Percentiles rank a stretch among this genome's conserved stretches.
Evolutionary conservation across 2,113 vertebrate species (phyloP).

Genomic region (Lophius piscatorius): DNA sequence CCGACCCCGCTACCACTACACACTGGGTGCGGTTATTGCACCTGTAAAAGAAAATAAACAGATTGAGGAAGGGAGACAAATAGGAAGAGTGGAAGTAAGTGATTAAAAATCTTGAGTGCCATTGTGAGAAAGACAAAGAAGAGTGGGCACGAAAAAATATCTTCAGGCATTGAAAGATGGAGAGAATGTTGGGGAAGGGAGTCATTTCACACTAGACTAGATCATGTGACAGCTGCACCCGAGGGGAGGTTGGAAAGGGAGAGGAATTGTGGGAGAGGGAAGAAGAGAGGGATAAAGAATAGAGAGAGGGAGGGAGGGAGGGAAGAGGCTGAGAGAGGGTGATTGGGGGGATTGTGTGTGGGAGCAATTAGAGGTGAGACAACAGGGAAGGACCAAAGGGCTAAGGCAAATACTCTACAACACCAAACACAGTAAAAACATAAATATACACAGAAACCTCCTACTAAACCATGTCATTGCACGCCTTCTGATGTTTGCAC

Average conservation of each 20-base stretch:
- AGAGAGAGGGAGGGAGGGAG: constrained; percentile 42
- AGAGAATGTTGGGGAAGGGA: constrained; percentile 61
- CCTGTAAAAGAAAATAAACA: constrained; percentile 69
- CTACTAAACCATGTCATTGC: constrained; percentile 44
- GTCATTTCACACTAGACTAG: constrained; percentile 80
- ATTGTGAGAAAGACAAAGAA: constrained; percentile 57
- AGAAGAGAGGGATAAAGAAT: constrained; percentile 40
- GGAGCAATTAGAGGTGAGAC: constrained; percentile 78
- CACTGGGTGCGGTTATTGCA: constrained; percentile 95
- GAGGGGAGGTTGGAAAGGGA: constrained; percentile 59
- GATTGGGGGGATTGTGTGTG: constrained; percentile 69
- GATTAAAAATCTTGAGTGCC: constrained; percentile 44
- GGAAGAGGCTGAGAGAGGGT: constrained; percentile 40
- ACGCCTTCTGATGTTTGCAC: constrained; percentile 42
- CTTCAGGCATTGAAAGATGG: constrained; percentile 66
- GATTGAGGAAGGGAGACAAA: not conserved
- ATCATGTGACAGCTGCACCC: constrained; percentile 79
- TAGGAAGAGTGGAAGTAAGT: constrained; percentile 30
- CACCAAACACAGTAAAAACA: constrained; percentile 44
- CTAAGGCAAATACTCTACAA: constrained; percentile 58
- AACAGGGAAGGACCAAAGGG: constrained; percentile 62
- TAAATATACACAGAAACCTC: constrained; percentile 59
- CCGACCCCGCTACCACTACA: constrained; percentile 90
- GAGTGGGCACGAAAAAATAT: constrained; percentile 41
- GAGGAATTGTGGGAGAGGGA: constrained; percentile 17